phyloP scores from a whole-genome alignment of 1,140 invertebrate species.

The Amyelois transitella region DNA sequence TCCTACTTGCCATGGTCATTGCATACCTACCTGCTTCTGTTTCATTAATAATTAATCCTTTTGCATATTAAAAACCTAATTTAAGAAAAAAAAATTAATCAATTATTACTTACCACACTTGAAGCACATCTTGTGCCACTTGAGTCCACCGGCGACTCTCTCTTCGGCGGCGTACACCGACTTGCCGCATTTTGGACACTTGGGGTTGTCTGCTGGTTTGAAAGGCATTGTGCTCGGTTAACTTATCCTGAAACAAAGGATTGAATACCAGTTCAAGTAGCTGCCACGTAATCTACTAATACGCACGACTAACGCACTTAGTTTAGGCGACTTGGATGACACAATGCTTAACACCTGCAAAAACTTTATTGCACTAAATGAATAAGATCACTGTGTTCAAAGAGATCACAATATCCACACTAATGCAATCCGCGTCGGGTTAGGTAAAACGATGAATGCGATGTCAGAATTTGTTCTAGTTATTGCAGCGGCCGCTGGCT shows the following conservation, averaged over 20 bases:
- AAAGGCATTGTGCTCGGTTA: constrained; percentile 92
- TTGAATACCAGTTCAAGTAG: constrained; percentile 23
- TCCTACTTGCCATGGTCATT: too few species aligned
- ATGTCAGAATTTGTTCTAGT: constrained; percentile 50
- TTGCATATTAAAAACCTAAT: neutral
- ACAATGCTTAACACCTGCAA: neutral
- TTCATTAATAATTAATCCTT: neutral
- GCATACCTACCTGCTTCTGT: too few species aligned
- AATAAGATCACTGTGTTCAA: neutral
- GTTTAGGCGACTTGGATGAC: constrained; percentile 16
- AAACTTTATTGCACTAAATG: neutral
- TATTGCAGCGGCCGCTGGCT: constrained; percentile 52
- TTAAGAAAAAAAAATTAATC: neutral
- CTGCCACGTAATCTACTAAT: constrained; percentile 1
- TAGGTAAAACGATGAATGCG: constrained; percentile 32
- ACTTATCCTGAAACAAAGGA: constrained; percentile 76
- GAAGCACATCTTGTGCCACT: constrained; percentile 99
- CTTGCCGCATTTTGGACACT: constrained; percentile 99
- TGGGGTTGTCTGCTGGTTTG: constrained; percentile 95
- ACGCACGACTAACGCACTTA: neutral
- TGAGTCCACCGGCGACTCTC: constrained; percentile 95
- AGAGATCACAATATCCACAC: neutral
- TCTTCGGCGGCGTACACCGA: constrained; percentile 99
- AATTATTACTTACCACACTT: constrained; percentile 90
- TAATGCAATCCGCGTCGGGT: neutral